Evolutionary conservation across 2,888 invertebrate genomes (phyloP).

Genomic region (Kryphioiulus occultus): DNA sequence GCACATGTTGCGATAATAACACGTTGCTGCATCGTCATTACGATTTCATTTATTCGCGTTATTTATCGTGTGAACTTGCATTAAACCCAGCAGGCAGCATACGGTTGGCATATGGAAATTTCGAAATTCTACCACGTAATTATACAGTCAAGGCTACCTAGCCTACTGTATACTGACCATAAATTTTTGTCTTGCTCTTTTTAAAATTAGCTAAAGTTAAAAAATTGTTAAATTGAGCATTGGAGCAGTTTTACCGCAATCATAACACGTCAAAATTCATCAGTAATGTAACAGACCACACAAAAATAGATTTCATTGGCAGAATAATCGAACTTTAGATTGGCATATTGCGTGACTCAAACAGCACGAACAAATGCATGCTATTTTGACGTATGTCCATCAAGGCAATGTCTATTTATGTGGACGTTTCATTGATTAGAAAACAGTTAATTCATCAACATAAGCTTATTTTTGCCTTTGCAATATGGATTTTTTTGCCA

Average conservation of each 20-base stretch:
- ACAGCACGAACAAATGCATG: not conserved
- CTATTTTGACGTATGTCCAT: not conserved
- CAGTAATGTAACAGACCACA: not conserved
- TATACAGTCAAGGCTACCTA: too few relatives aligned
- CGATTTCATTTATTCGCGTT: not conserved
- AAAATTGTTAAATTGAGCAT: too few relatives aligned
- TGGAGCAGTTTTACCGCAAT: not conserved
- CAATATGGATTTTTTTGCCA: not conserved
- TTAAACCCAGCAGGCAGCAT: not conserved
- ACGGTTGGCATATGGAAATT: not conserved
- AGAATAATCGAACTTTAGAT: not conserved
- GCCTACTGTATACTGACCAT: not conserved
- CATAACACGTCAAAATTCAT: not conserved
- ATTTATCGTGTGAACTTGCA: not conserved
- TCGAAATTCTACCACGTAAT: too few relatives aligned
- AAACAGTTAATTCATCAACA: not conserved
- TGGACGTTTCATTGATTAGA: not conserved
- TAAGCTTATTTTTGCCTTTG: not conserved
- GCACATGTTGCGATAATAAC: not conserved
- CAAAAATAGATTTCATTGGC: not conserved
- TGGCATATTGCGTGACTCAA: not conserved
- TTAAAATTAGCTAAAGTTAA: too few relatives aligned
- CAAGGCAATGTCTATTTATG: not conserved
- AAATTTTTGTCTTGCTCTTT: too few relatives aligned
- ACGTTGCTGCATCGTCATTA: not conserved